These are phyloP conservation scores for Bombus pascuorum DNA, from an alignment of 1,140 invertebrate genomes.

Conservation along the genomic window DNA sequence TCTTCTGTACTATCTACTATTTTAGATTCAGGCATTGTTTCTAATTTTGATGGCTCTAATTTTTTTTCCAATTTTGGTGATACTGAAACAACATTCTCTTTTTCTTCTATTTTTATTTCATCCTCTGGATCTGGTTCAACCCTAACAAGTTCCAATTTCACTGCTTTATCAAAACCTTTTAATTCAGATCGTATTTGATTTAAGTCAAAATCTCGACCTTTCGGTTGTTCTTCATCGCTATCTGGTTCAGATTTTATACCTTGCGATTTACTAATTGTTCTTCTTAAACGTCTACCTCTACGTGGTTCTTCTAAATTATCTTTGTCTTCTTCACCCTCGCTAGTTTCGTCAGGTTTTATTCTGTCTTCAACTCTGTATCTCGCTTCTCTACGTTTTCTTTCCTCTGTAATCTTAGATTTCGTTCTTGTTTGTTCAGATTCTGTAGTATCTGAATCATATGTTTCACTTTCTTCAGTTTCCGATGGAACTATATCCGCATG, in stretches of 20 bases:
- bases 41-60: conserved; percentile 65
- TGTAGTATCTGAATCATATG: conserved; percentile 78
- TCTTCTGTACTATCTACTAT: conserved; percentile 84
- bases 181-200: conserved; percentile 92
- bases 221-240: conserved; percentile 81
- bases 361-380: conserved; percentile 77
- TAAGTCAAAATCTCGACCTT: conserved; percentile 90
- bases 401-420: conserved; percentile 72
- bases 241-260: conserved; percentile 77
- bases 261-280: conserved; percentile 71
- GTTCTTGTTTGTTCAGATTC: conserved; percentile 73
- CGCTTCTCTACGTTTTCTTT: conserved; percentile 76
- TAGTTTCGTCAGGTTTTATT: conserved; percentile 79
- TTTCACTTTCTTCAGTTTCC: conserved; percentile 81
- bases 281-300: conserved; percentile 73
- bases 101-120: conserved; percentile 67
- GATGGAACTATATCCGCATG: conserved; percentile 78
- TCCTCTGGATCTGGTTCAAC: conserved; percentile 72
- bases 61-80: conserved; percentile 68
- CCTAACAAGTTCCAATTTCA: conserved; percentile 80
- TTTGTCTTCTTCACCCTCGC: conserved; percentile 79
- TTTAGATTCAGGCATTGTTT: conserved; percentile 70
- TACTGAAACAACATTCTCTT: conserved; percentile 59
- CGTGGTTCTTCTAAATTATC: conserved; percentile 76
- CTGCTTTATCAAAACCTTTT: conserved; percentile 88